Conservation (phyloP, 2,888 invertebrate genomes). For the Bombyx huttoni region DNA sequence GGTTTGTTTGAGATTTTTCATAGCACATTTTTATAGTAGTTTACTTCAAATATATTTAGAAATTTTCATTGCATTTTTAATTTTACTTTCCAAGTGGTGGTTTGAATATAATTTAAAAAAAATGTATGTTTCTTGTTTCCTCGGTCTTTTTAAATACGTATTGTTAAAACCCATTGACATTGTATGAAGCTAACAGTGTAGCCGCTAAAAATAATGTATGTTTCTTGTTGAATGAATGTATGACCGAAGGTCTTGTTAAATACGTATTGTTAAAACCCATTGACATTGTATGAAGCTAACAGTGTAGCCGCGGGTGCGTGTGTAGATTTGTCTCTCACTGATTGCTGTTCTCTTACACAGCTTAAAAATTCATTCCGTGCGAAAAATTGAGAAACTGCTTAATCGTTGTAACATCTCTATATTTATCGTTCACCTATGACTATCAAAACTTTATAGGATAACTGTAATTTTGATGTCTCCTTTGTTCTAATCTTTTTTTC, state of each 20-base stretch:
- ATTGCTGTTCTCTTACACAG: neutral
- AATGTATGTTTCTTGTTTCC: neutral
- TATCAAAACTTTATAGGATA: neutral
- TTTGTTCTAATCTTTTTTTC: neutral
- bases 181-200: neutral
- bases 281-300: neutral
- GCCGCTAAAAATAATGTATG: too few relatives aligned
- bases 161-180: neutral
- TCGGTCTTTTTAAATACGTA: neutral
- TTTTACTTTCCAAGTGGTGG: conserved; percentile 19
- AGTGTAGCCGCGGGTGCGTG: neutral
- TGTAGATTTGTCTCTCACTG: neutral
- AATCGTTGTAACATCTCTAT: neutral
- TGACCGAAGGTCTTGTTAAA: too few relatives aligned
- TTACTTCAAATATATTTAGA: conserved; percentile 40
- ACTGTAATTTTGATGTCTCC: neutral
- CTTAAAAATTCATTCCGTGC: neutral
- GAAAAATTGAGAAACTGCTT: neutral
- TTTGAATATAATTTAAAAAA: conserved; percentile 6
- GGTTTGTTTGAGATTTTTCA: conserved; percentile 28
- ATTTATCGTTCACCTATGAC: neutral
- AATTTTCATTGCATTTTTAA: conserved; percentile 30
- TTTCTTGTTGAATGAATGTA: too few relatives aligned
- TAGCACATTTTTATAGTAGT: conserved; percentile 40
- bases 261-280: neutral